Base-by-base conservation (phyloP, 2,113 vertebrate genomes). In the Deroptyus accipitrinus region DNA sequence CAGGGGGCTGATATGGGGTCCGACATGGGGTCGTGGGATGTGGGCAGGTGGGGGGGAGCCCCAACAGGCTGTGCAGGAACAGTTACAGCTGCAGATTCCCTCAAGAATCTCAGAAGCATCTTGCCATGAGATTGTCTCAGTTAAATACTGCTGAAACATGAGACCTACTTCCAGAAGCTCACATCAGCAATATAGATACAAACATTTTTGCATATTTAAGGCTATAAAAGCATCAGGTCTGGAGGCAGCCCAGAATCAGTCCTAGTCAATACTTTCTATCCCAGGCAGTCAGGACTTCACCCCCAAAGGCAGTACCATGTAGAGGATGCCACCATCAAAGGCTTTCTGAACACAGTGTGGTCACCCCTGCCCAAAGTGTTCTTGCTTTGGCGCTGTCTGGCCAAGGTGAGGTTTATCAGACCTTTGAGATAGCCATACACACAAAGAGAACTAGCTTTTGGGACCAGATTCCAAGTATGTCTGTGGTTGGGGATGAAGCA, bases 301-400 rank as follows among this genome's bases (percentile, higher is more conserved):
- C 2, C 10, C 3, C 5, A 15, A 69, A 72, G 6, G 10, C 18
- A 75, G 11, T 9, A 44, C 2, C 3, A 30, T 27, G 28, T 15
- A 51, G 22, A 66, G 78, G 17, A 82, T 30, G 17, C 17, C 3
- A 20, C 22, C 24, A 79, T 8, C 3, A 68, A 91, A 63, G 18
- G 0, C 4, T 74, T 6, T 66, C 24, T 2, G 0, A 68, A 44
- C 11, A 22, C 0, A 5, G 4, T 0, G 0, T 39, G 37, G 27
- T 13, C 17, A 54, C 17, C 2, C 2, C 19, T 54, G 27, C 27
- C 16, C 37, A 48, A 2, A 0, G 0, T 4, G 17, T 13, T 28
- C 17, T 57, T 85, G 17, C 18, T 80, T 41, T 61, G 46, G 4
- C 13, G 5, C 1, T 28, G 6, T 46, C 33, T 49, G 20, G 25